Evolutionary conservation across 23 tunicate genomes (phyloP).

Genomic region (Halocynthia roretzi): DNA sequence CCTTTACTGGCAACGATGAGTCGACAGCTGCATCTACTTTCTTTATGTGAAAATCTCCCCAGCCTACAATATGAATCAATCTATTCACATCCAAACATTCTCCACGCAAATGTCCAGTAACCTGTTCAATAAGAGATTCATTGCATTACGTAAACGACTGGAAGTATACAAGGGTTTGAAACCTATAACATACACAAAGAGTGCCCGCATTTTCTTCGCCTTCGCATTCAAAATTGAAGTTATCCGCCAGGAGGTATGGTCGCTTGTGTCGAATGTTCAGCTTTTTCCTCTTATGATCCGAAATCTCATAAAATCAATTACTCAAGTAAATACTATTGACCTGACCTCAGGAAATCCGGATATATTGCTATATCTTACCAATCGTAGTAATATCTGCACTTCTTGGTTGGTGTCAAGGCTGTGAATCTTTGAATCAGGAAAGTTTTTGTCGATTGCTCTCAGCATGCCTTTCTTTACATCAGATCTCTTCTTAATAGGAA

Average conservation of each 20-base stretch:
- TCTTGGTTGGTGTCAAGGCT: conserved; percentile 53
- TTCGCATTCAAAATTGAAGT: conserved; percentile 22
- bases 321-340: too few relatives aligned
- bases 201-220: neutral
- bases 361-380: conserved; percentile 29
- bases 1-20: neutral
- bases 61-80: conserved; percentile 79
- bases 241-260: conserved; percentile 70
- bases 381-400: conserved; percentile 40
- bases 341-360: neutral
- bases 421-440: conserved; percentile 35
- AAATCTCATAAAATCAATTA: conserved; percentile 30
- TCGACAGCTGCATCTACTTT: conserved; percentile 44
- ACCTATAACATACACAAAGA: conserved; percentile 5
- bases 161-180: neutral
- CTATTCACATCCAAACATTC: conserved; percentile 59
- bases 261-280: conserved; percentile 56
- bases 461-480: conserved; percentile 44
- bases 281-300: conserved; percentile 50
- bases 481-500: conserved; percentile 35
- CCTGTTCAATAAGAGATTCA: conserved; percentile 20
- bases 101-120: conserved; percentile 73
- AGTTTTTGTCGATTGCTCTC: conserved; percentile 33
- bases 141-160: neutral
- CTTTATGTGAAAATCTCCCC: conserved; percentile 81